A percentile compares a stretch with the other conserved stretches of the same genome.
Conservation (phyloP, 2,888 invertebrate genomes). For the Yponomeuta plumbellus region DNA sequence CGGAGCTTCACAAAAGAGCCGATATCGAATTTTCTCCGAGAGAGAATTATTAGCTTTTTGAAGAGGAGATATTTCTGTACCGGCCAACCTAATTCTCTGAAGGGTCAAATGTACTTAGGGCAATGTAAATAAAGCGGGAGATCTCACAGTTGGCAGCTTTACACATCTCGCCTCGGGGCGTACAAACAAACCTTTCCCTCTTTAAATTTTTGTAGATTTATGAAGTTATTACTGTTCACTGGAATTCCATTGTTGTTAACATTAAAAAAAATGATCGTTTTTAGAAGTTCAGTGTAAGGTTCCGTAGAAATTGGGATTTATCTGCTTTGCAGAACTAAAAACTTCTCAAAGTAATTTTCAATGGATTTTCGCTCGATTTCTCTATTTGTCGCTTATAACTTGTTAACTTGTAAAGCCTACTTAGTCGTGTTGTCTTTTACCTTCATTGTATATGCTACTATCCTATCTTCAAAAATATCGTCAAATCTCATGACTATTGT, state of each 20-base stretch:
- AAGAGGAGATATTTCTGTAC: slow-evolving; percentile 39
- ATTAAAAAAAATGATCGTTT: background rate
- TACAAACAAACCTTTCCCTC: background rate
- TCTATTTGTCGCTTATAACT: too few relatives aligned
- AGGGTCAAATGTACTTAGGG: slow-evolving; percentile 42
- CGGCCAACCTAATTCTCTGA: slow-evolving; percentile 30
- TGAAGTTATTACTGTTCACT: background rate
- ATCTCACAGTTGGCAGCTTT: slow-evolving; percentile 33
- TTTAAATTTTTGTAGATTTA: background rate
- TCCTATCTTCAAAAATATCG: too few relatives aligned
- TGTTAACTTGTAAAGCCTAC: too few relatives aligned
- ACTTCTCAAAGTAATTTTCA: too few relatives aligned
- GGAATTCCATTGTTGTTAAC: background rate
- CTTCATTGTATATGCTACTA: too few relatives aligned
- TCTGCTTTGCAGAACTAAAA: too few relatives aligned
- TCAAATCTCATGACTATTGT: too few relatives aligned
- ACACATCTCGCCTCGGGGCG: background rate
- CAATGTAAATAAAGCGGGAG: slow-evolving; percentile 46
- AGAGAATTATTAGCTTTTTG: slow-evolving; percentile 21
- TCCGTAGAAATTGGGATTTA: too few relatives aligned
- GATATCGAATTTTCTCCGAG: slow-evolving; percentile 19
- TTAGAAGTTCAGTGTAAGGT: too few relatives aligned
- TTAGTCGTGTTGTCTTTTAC: too few relatives aligned
- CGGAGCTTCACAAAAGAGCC: background rate
- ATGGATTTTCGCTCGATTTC: too few relatives aligned